A percentile compares a stretch with the other conserved stretches of the same genome.
phyloP scores from a whole-genome alignment of 2,113 vertebrate genomes.

The Agapornis roseicollis region DNA sequence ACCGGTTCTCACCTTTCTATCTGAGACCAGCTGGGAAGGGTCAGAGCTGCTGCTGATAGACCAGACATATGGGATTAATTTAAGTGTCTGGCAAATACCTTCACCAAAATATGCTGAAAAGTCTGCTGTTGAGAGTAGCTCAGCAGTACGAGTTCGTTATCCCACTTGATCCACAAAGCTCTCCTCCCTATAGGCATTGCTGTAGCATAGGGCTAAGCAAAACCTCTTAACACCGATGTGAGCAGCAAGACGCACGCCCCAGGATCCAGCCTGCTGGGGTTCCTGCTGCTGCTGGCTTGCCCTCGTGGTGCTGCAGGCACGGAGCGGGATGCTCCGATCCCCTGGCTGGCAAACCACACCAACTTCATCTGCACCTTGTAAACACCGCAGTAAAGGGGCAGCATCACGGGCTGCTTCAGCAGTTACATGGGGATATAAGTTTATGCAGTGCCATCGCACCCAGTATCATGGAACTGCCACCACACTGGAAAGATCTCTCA shows the following conservation, averaged over 20 bases:
- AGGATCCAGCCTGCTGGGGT: too few relatives aligned
- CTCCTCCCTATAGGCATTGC: neutral
- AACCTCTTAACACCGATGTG: neutral
- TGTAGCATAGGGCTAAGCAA: neutral
- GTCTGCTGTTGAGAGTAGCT: neutral
- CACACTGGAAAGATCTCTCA: neutral
- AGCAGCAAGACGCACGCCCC: neutral
- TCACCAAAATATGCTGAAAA: neutral
- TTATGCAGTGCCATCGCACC: neutral
- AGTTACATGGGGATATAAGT: fast-evolving
- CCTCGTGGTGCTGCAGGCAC: neutral
- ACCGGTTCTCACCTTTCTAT: neutral
- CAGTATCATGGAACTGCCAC: fast-evolving
- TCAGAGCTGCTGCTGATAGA: neutral
- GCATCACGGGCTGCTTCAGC: neutral
- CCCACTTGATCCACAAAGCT: neutral
- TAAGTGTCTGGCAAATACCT: neutral
- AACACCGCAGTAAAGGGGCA: neutral
- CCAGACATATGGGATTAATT: neutral
- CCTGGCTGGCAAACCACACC: fast-evolving
- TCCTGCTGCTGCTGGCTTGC: neutral
- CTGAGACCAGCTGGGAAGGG: neutral
- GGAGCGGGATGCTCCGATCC: fast-evolving
- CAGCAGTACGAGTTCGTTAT: fast-evolving
- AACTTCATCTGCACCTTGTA: neutral